Base-by-base conservation (phyloP, 2,113 vertebrate genomes). In the Physeter macrocephalus region DNA sequence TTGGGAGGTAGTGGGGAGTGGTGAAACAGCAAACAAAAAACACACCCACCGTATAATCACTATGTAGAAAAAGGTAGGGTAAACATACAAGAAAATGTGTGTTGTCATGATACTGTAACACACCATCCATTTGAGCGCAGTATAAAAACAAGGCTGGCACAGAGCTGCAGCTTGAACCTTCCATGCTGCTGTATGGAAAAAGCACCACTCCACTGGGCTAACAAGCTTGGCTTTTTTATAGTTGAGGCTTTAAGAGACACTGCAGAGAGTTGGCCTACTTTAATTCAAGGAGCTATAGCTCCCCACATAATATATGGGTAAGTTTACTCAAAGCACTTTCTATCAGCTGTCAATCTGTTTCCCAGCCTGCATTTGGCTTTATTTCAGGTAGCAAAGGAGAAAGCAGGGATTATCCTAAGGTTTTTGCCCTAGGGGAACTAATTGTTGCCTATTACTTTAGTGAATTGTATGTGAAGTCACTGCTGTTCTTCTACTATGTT, bases 311-410 rank as follows among this genome's bases (percentile, higher is more conserved):
- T 92, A 92, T 54, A 52, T 43, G 71, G 86, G 84, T 88, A 90
- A 80, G 34, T 96, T 97, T 94, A 90, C 93, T 96, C 59, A 75
- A 93, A 87, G 57, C 49, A 62, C 61, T 97, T 90, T 41, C 93
- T 88, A 88, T 84, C 94, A 80, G 52, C 83, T 85, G 91, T 80
- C 93, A 90, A 71, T 96, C 92, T 94, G 74, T 39, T 90, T 94
- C 92, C 82, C 86, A 97, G 43, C 71, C 66, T 46, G 59, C 71
- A 88, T 92, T 69, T 97, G 90, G 72, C 95, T 93, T 46, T 21
- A 74, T 71, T 94, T 97, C 93, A 92, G 67, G 80, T 77, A 85
- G 77, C 46, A 15, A 75, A 95, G 62, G 6, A 93, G 39, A 87
- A 95, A 54, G 49, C 49, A 5, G 46, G 21, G 94, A 52, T 39